A percentile compares a stretch with the other conserved stretches of the same genome.
Evolutionary conservation across 1,140 invertebrate species (phyloP).

Genomic region (Choristoneura fumiferana): DNA sequence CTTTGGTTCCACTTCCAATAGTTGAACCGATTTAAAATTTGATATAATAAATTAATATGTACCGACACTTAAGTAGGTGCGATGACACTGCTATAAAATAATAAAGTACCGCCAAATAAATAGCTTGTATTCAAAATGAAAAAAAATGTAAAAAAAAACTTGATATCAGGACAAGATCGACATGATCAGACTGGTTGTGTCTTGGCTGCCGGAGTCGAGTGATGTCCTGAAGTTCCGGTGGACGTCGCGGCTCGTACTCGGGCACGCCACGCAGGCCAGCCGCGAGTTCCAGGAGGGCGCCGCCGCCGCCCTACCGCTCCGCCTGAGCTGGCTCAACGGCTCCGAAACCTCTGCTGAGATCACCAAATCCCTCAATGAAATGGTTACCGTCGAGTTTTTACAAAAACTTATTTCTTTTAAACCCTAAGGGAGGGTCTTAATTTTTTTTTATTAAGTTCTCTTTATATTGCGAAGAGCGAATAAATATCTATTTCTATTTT

Average conservation of each 20-base stretch:
- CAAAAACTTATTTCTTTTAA: too few species aligned
- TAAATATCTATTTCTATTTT: too few species aligned
- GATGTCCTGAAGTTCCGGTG: conserved; percentile 45
- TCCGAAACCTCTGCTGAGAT: conserved; percentile 35
- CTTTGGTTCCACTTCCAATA: too few species aligned
- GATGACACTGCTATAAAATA: too few species aligned
- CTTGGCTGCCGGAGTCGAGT: conserved; percentile 39
- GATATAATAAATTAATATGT: too few species aligned
- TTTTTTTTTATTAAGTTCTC: too few species aligned
- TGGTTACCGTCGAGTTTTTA: conserved; percentile 44
- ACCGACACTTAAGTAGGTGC: too few species aligned
- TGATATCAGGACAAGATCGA: conserved; percentile 42
- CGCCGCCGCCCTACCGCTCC: conserved; percentile 34
- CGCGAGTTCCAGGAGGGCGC: conserved; percentile 25
- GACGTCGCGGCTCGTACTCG: conserved; percentile 42
- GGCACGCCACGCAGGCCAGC: conserved; percentile 21
- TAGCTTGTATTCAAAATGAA: too few species aligned
- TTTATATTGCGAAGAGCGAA: too few species aligned
- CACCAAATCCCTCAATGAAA: conserved; percentile 36
- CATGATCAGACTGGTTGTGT: conserved; percentile 34
- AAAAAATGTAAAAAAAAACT: not conserved
- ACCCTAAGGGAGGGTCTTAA: too few species aligned
- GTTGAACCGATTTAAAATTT: too few species aligned
- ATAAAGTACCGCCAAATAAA: too few species aligned
- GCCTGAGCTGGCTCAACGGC: conserved; percentile 31